phyloP scores from a whole-genome alignment of 2,797 vertebrate species.

The Protosalanx chinensis region DNA sequence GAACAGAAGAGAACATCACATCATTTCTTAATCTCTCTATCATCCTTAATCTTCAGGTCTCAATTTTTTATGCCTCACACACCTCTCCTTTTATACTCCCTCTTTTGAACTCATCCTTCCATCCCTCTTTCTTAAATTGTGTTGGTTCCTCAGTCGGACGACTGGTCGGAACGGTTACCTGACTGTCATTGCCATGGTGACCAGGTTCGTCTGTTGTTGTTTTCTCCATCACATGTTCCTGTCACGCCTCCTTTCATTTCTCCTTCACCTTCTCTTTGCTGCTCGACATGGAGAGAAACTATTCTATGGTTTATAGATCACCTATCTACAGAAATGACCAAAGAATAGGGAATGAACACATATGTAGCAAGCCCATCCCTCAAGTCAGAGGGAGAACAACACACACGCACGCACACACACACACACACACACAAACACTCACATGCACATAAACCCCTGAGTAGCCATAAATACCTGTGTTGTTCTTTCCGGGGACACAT shows the following conservation, averaged over 20 bases:
- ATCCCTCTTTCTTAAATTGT: too few species aligned
- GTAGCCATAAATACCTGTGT: not conserved
- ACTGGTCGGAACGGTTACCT: not conserved
- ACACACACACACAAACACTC: not conserved
- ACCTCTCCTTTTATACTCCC: not conserved
- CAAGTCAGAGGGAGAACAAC: not conserved
- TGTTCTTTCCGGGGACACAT: constrained; percentile 38
- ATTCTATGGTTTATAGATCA: not conserved
- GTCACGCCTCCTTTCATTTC: too few species aligned
- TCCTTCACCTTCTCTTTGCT: not conserved
- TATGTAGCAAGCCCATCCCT: too few species aligned
- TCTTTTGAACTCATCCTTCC: too few species aligned
- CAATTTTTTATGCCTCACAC: not conserved
- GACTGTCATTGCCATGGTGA: not conserved
- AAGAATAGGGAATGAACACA: too few species aligned
- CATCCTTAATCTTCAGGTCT: not conserved
- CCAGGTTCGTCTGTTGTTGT: not conserved
- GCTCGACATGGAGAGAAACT: not conserved
- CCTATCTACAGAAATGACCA: too few species aligned
- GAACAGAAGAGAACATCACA: too few species aligned
- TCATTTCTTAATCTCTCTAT: not conserved
- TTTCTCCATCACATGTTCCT: too few species aligned
- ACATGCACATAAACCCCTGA: not conserved
- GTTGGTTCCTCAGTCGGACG: not conserved
- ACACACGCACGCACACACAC: too few species aligned